Percentiles rank a stretch among this genome's conserved stretches.
These are phyloP conservation scores for Scaptomyza flava DNA, from an alignment of 2,888 invertebrate genomes.

Conservation along the genomic window DNA sequence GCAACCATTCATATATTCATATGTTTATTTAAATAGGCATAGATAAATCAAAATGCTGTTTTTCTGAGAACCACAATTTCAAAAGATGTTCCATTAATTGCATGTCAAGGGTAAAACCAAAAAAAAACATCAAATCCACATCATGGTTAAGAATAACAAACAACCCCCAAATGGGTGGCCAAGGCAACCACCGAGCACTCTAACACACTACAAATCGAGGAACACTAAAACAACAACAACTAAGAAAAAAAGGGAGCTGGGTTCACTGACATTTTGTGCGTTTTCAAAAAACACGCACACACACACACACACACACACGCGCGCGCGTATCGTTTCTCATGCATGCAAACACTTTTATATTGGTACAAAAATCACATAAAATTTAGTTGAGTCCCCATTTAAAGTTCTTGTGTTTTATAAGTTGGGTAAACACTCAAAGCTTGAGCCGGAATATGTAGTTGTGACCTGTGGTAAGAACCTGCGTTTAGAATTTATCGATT, in stretches of 20 bases:
- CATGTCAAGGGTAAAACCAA: constrained; percentile 30
- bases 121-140: constrained; percentile 23
- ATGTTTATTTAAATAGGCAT: constrained; percentile 2
- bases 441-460: not conserved
- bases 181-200: constrained; percentile 22
- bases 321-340: not conserved
- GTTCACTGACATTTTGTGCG: constrained; percentile 61
- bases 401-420: constrained; percentile 40
- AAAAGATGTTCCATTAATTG: constrained; percentile 26
- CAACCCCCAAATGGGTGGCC: constrained; percentile 17
- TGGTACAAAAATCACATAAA: constrained; percentile 37
- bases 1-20: not conserved
- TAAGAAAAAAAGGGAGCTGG: constrained; percentile 2
- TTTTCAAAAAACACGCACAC: constrained; percentile 15
- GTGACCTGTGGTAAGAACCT: constrained; percentile 18
- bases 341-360: constrained; percentile 9
- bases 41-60: constrained; percentile 12
- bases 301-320: constrained; percentile 1
- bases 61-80: not conserved
- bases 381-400: constrained; percentile 51
- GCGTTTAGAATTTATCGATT: constrained; percentile 67
- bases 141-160: constrained; percentile 14
- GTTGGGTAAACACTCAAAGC: constrained; percentile 29
- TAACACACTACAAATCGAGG: constrained; percentile 12
- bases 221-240: constrained; percentile 18